phyloP scores from a whole-genome alignment of 2,113 vertebrate genomes.

The Hippolais icterina region DNA sequence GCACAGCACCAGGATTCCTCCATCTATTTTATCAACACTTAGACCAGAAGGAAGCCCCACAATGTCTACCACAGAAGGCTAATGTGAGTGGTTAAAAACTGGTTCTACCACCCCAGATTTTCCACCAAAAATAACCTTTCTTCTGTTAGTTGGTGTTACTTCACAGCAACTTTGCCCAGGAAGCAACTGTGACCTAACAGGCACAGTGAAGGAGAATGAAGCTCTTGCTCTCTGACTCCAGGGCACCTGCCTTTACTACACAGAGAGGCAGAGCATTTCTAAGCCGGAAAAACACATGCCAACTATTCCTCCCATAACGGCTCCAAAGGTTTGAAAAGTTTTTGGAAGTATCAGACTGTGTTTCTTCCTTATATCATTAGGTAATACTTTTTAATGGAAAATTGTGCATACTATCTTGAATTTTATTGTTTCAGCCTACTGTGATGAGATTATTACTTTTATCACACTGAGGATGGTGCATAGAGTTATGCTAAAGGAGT shows the following conservation, averaged over 20 bases:
- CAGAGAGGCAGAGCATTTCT: background rate
- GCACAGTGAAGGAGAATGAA: background rate
- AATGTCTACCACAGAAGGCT: background rate
- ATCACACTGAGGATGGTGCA: background rate
- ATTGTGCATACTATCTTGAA: background rate
- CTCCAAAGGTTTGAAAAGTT: background rate
- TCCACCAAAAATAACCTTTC: background rate
- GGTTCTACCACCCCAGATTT: background rate
- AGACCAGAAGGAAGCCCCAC: background rate
- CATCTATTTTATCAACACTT: background rate
- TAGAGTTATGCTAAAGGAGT: background rate
- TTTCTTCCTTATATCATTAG: background rate
- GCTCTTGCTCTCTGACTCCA: background rate
- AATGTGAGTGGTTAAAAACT: background rate
- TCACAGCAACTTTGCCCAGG: background rate
- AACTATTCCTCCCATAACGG: background rate
- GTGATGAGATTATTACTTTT: background rate
- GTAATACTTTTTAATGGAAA: background rate
- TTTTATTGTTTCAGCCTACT: background rate
- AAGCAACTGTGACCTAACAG: background rate
- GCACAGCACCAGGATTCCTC: background rate
- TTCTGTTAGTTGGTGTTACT: background rate
- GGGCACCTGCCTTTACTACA: background rate
- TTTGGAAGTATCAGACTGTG: background rate
- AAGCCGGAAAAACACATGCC: background rate